These are phyloP conservation scores for Andrena hattorfiana DNA, from an alignment of 2,888 invertebrate genomes.

Conservation along the genomic window DNA sequence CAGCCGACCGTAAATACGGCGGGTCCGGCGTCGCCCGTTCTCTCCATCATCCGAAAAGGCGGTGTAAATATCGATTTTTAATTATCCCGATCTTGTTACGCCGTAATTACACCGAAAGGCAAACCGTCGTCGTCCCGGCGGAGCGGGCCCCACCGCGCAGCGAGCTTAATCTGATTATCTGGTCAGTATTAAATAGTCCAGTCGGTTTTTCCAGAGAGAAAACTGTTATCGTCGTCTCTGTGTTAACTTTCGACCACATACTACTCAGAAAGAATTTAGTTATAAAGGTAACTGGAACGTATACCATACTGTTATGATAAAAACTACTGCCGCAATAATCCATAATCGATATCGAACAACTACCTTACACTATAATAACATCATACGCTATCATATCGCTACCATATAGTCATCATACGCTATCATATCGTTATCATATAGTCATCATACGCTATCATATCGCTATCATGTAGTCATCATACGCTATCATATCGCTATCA, in stretches of 20 bases:
- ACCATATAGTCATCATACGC: neutral
- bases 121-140: conserved; percentile 24
- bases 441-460: too few species aligned
- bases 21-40: neutral
- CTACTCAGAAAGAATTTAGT: too few species aligned
- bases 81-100: conserved; percentile 51
- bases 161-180: conserved; percentile 36
- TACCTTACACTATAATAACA: neutral
- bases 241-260: neutral
- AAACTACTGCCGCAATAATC: too few species aligned
- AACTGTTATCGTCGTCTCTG: neutral
- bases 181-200: conserved; percentile 6
- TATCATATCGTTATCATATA: too few species aligned
- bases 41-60: conserved; percentile 21
- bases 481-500: neutral
- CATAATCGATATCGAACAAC: neutral
- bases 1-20: conserved; percentile 37
- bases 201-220: neutral
- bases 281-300: too few species aligned
- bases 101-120: conserved; percentile 27
- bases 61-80: conserved; percentile 50
- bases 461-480: too few species aligned
- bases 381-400: neutral
- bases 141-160: conserved; percentile 7
- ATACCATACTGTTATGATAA: too few species aligned